phyloP scores from a whole-genome alignment of 2,888 invertebrate genomes.

The Exephanes ischioxanthus region DNA sequence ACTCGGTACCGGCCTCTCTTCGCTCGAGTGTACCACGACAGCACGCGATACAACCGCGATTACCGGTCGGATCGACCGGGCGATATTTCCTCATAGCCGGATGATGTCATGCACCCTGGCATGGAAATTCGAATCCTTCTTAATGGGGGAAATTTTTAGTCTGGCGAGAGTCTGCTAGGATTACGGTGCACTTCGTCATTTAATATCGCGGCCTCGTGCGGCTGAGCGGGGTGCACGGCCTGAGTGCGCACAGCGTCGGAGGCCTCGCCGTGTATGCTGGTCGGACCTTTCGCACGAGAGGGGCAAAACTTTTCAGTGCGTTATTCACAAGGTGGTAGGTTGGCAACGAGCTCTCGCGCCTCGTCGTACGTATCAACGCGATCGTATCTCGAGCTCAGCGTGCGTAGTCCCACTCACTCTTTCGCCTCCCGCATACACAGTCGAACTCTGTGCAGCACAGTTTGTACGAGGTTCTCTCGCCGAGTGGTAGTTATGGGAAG shows the following conservation, averaged over 20 bases:
- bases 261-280: not conserved
- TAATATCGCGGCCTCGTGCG: conserved; percentile 14
- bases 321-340: not conserved
- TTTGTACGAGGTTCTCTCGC: conserved; percentile 23
- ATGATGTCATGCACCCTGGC: not conserved
- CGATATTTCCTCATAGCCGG: conserved; percentile 5
- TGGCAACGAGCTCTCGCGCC: conserved; percentile 39
- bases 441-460: not conserved
- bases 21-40: conserved; percentile 59
- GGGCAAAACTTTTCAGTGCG: conserved; percentile 25
- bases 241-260: not conserved
- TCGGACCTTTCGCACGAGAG: not conserved
- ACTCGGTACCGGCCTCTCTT: conserved; percentile 22
- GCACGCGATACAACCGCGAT: conserved; percentile 51
- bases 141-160: not conserved
- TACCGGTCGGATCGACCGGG: conserved; percentile 15
- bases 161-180: conserved; percentile 3
- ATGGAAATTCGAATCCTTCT: conserved; percentile 42
- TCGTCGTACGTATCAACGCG: conserved; percentile 45
- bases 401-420: conserved; percentile 11
- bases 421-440: not conserved
- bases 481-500: conserved; percentile 69
- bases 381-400: conserved; percentile 41
- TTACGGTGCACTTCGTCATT: conserved; percentile 39
- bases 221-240: not conserved